Percentiles rank a stretch among this genome's conserved stretches.
Evolutionary conservation across 2,797 vertebrate genomes (phyloP).

Genomic region (Novumbra hubbsi): DNA sequence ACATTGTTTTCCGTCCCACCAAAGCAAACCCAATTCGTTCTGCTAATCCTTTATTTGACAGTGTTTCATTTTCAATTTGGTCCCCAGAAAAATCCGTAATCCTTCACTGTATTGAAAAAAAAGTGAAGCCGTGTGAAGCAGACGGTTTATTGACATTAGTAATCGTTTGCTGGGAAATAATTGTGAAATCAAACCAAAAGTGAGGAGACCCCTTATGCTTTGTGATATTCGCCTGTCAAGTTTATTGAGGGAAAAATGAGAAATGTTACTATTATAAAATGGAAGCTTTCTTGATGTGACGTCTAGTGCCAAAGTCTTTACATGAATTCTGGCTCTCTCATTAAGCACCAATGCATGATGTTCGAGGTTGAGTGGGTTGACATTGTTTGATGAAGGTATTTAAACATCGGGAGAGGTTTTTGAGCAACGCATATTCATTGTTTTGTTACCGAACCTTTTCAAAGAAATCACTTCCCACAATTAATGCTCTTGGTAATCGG

Average conservation of each 20-base stretch:
- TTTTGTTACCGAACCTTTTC: not conserved
- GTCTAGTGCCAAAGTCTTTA: constrained; percentile 15
- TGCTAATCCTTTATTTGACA: not conserved
- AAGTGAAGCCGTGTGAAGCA: constrained; percentile 12
- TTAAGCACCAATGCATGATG: constrained; percentile 18
- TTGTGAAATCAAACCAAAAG: constrained; percentile 14
- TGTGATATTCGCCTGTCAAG: constrained; percentile 22
- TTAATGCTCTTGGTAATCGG: not conserved
- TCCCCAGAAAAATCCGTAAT: constrained; percentile 28
- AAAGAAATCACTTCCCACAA: not conserved
- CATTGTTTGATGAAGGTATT: constrained; percentile 22
- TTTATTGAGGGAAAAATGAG: constrained; percentile 8
- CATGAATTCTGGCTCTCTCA: constrained; percentile 35
- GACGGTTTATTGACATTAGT: constrained; percentile 28
- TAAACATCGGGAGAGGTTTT: constrained; percentile 11
- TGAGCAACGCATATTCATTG: not conserved
- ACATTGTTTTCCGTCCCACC: not conserved
- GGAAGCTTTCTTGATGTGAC: constrained; percentile 2
- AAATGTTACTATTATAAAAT: constrained; percentile 8
- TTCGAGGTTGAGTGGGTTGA: constrained; percentile 35
- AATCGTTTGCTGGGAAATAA: constrained; percentile 15
- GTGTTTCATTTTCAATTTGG: constrained; percentile 32
- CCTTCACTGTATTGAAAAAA: constrained; percentile 34
- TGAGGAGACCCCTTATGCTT: constrained; percentile 10
- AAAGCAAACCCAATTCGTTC: constrained; percentile 8